Evolutionary conservation across 2,888 invertebrate genomes (phyloP).

Genomic region (Graphium colonna): DNA sequence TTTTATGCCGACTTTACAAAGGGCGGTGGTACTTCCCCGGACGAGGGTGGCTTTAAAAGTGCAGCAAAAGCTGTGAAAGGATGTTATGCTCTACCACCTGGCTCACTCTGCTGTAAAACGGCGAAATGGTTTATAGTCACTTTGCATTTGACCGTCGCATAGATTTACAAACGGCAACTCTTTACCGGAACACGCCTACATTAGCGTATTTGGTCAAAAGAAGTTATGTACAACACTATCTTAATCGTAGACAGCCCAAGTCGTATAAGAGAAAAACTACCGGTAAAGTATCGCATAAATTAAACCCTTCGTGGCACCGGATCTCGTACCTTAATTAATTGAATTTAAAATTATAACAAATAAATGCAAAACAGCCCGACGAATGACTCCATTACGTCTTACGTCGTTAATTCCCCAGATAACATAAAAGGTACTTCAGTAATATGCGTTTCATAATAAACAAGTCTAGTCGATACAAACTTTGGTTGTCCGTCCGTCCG

Average conservation of each 20-base stretch:
- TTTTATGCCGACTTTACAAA: neutral
- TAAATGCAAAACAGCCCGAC: constrained; percentile 18
- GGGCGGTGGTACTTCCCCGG: too few relatives aligned
- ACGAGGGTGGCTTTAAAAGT: too few relatives aligned
- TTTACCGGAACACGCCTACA: constrained; percentile 1
- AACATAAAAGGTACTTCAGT: constrained; percentile 20
- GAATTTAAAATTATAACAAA: constrained; percentile 23
- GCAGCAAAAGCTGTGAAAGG: too few relatives aligned
- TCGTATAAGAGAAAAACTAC: constrained; percentile 14
- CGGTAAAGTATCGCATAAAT: constrained; percentile 20
- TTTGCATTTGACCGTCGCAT: too few relatives aligned
- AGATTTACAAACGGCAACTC: too few relatives aligned
- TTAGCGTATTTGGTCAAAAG: constrained; percentile 4
- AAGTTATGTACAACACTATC: constrained; percentile 12
- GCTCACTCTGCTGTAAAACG: too few relatives aligned
- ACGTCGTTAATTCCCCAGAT: constrained; percentile 19
- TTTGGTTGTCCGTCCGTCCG: neutral
- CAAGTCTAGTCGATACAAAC: constrained; percentile 5
- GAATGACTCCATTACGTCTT: constrained; percentile 18
- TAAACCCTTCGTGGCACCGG: constrained; percentile 10
- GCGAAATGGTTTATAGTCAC: too few relatives aligned
- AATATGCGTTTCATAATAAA: constrained; percentile 14
- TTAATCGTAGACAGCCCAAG: constrained; percentile 11
- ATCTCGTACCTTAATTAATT: constrained; percentile 19
- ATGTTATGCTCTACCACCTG: too few relatives aligned